Evolutionary conservation across 2,888 invertebrate species (phyloP), one percentile per base, ranked within the genome.

Genomic region (Lissocephala sabroskyi): DNA sequence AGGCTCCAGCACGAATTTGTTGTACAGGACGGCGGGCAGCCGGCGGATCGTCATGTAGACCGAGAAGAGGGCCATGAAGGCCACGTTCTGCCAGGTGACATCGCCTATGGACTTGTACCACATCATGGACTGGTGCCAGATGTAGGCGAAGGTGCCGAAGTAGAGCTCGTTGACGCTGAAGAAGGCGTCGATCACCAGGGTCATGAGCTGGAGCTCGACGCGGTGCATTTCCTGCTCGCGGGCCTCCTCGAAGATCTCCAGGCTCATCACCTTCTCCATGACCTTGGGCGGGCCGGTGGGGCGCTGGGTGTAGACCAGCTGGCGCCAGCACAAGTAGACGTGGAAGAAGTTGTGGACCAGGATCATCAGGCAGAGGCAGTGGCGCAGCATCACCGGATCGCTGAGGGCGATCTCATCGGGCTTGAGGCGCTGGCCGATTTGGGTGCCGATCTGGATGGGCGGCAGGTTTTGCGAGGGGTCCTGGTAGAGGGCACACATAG

Each of bases 321-420:
- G 74, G 0, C 77, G 56, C 33, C 52, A 36, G 41, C 65, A 76
- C 3, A 68, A 44, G 13, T 30, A 32, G 0, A 48, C 17, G 6
- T 62, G 43, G 11, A 68, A 68, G 0, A 28, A 0, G n/a, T 68
- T 57, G 0, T 49, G 52, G 1, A 52, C 1, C 0, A 53, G 3
- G 3, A 57, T 53, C 41, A 59, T 47, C 2, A 37, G 0, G 3
- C 59, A 59, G 30, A 68, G 54, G 1, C 59, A 1, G 17, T 73
- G 70, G 0, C 68, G 70, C 37, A 68, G 1, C 3, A 62, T 7
- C 7, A 57, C 39, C 2, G 77, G 62, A 57, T 76, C 70, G 0
- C 0, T 1, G 1, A 57, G 11, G 1, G 5, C 26, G 0, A 36
- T 3, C 0, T 6, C 0, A 0, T 49, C 1, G 0, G 68, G 77